Evolutionary conservation across 2,888 invertebrate genomes (phyloP).

Genomic region (Phalera bucephala): DNA sequence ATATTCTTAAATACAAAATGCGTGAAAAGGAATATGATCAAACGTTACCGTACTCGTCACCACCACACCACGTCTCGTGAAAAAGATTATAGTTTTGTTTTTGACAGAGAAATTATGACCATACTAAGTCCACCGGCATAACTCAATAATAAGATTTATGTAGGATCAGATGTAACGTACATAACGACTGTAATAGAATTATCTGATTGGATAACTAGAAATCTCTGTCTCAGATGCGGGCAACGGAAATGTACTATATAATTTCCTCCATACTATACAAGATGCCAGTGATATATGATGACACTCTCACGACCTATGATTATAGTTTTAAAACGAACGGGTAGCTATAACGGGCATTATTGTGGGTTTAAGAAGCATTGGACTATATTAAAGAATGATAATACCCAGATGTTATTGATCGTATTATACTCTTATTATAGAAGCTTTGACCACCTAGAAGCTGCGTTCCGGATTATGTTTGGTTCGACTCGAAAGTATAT

Average conservation of each 20-base stretch:
- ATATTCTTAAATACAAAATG: too few species aligned
- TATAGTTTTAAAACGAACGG: constrained; percentile 30
- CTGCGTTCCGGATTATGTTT: constrained; percentile 30
- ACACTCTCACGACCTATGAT: constrained; percentile 49
- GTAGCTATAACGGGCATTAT: constrained; percentile 19
- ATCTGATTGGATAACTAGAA: constrained; percentile 40
- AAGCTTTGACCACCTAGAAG: constrained; percentile 34
- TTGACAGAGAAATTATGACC: too few species aligned
- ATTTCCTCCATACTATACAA: constrained; percentile 61
- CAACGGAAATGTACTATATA: constrained; percentile 65
- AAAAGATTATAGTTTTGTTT: too few species aligned
- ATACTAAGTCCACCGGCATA: background rate
- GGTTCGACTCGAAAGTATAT: constrained; percentile 3
- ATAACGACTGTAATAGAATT: constrained; percentile 23
- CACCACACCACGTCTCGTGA: too few species aligned
- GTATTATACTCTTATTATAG: constrained; percentile 31
- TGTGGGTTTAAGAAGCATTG: constrained; percentile 21
- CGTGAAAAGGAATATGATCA: too few species aligned
- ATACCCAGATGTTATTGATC: constrained; percentile 23
- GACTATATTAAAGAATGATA: constrained; percentile 30
- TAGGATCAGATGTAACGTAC: constrained; percentile 23
- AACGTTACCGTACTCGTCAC: too few species aligned
- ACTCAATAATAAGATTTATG: constrained; percentile 23
- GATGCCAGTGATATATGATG: constrained; percentile 62
- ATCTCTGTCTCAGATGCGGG: constrained; percentile 68